Evolutionary conservation across 2,797 vertebrate genomes (phyloP).

Genomic region (Rousettus madagascariensis): DNA sequence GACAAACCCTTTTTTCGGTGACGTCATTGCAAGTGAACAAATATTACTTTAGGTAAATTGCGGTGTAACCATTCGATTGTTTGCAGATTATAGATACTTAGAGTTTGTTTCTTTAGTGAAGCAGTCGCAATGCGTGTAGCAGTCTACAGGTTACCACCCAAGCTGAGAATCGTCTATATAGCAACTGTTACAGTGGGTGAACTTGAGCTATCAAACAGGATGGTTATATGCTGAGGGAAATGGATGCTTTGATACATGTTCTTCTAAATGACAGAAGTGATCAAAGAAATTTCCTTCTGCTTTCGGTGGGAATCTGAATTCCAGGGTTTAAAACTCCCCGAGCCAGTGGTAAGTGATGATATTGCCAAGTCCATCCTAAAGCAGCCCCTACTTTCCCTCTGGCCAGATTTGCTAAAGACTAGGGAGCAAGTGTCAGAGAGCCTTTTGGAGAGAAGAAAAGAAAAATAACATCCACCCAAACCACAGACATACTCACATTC

Average conservation of each 20-base stretch:
- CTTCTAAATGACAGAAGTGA: background rate
- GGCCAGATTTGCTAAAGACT: background rate
- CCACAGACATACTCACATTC: background rate
- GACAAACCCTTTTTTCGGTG: background rate
- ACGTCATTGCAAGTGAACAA: constrained; percentile 58
- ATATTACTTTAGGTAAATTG: constrained; percentile 58
- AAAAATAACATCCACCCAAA: background rate
- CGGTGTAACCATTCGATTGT: background rate
- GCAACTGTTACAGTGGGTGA: background rate
- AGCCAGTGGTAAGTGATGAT: background rate
- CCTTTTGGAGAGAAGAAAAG: background rate
- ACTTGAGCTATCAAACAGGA: background rate
- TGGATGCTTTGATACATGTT: background rate
- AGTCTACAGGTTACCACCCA: background rate
- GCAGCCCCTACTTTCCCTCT: background rate
- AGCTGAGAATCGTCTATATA: background rate
- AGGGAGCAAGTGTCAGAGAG: background rate
- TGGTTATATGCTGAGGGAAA: background rate
- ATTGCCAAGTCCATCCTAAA: background rate
- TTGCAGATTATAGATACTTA: background rate
- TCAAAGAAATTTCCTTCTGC: background rate
- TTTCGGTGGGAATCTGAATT: background rate
- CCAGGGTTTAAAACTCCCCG: background rate
- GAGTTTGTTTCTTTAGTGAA: constrained; percentile 39
- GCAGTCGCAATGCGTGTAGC: background rate